Evolutionary conservation across 2,113 vertebrate genomes (phyloP), one percentile per base, ranked within the genome.

Genomic region (Strix uralensis): DNA sequence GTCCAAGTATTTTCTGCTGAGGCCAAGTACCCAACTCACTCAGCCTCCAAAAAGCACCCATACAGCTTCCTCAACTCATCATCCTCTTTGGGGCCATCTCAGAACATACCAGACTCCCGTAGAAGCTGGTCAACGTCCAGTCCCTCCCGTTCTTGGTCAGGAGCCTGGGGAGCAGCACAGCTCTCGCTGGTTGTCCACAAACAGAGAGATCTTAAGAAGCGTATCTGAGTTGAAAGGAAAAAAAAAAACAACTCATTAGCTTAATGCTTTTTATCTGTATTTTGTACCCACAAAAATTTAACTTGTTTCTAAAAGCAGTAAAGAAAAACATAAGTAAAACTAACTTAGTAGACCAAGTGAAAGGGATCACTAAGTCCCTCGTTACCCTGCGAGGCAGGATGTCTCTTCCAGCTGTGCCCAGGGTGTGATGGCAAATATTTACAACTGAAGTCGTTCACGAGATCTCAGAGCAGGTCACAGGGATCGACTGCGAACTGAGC

Each of bases 141-240:
- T 4, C 22, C 49, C 27, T 70, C 54, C 40, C 23, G 62, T 7
- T 29, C 38, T n/a, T 46, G 26, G 49, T 83, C 70, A 59, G 58
- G 85, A 72, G 38, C 67, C 63, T 69, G 73, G 29, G 13, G 27
- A 75, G 73, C 86, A 83, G 55, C 21, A 59, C 63, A 59, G 34
- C 78, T 91, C 89, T 55, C 15, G 90, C 32, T 97, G 92, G 19
- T 98, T 97, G 66, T 98, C 98, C 96, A 98, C 67, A 46, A 99
- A 99, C 95, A 99, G 98, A 11, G 98, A 98, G 42, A 99, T 98
- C 93, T 97, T 98, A 83, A 98, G 91, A 27, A 99, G 96, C 1
- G 92, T 78, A 94, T 99, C 99, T 99, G 97, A 47, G 97, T 96
- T 30, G 34, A 81, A 91, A 32, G 79, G 62, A 80, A 32, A 96